A percentile compares a stretch with the other conserved stretches of the same genome.
These are phyloP conservation scores for Phrynosoma blainvillii DNA, from an alignment of 2,113 vertebrate genomes.

Conservation along the genomic window DNA sequence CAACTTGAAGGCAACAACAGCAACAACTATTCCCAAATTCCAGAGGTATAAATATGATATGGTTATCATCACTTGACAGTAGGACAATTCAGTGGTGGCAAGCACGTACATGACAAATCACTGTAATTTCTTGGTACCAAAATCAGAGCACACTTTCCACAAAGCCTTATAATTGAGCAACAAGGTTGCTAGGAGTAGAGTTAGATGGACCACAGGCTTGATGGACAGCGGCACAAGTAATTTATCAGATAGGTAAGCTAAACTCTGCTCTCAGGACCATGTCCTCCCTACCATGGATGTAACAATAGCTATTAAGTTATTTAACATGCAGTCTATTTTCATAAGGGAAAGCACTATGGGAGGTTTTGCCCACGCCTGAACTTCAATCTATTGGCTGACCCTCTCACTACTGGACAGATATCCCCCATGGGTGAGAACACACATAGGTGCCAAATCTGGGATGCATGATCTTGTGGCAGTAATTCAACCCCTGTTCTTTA, in stretches of 20 bases:
- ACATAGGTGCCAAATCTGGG: not conserved
- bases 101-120: not conserved
- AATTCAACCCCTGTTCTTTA: not conserved
- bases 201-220: not conserved
- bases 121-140: not conserved
- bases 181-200: not conserved
- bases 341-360: not conserved
- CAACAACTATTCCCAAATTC: not conserved
- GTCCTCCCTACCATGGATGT: not conserved
- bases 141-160: not conserved
- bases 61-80: not conserved
- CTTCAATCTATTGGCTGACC: not conserved
- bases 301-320: not conserved
- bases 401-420: not conserved
- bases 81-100: not conserved
- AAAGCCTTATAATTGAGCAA: no score
- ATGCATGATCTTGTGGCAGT: no score
- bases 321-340: not conserved
- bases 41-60: not conserved
- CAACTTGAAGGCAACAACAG: no score
- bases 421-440: not conserved
- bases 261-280: not conserved
- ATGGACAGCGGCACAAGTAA: not conserved
- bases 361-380: no score
- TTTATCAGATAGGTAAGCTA: not conserved